Percentiles rank a stretch among this genome's conserved stretches.
Conservation (phyloP, 2,888 invertebrate genomes). For the Sericinus montela region DNA sequence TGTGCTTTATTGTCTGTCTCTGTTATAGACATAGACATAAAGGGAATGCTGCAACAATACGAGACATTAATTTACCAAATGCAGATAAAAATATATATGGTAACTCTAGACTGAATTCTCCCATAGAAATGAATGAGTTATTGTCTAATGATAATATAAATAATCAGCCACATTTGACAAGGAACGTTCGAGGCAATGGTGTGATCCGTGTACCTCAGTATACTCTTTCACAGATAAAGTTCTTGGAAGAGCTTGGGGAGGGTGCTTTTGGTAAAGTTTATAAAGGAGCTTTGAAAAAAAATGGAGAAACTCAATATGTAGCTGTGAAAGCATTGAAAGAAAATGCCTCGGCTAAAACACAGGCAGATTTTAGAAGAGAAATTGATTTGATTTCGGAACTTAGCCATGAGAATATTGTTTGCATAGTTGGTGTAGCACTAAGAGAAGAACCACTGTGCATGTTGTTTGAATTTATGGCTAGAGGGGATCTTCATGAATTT, state of each 20-base stretch:
- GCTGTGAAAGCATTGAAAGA: conserved; percentile 97
- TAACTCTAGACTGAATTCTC: conserved; percentile 86
- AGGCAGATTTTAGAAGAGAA: conserved; percentile 95
- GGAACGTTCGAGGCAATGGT: conserved; percentile 71
- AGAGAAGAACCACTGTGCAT: conserved; percentile 95
- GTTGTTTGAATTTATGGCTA: conserved; percentile 98
- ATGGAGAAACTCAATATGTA: conserved; percentile 86
- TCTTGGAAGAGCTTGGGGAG: conserved; percentile 95
- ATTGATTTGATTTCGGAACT: conserved; percentile 96
- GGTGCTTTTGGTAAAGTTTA: conserved; percentile 99
- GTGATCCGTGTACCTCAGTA: conserved; percentile 88
- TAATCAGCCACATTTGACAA: conserved; percentile 65
- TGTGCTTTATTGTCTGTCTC: conserved; percentile 75
- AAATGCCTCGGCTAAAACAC: conserved; percentile 93
- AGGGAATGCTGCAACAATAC: conserved; percentile 81
- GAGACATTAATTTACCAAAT: conserved; percentile 85
- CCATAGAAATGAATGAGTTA: conserved; percentile 91
- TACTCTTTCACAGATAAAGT: conserved; percentile 89
- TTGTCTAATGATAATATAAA: conserved; percentile 78
- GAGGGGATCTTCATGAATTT: conserved; percentile 98
- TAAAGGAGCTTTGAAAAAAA: conserved; percentile 91
- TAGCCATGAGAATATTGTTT: conserved; percentile 97
- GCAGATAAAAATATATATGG: conserved; percentile 91
- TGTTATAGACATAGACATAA: conserved; percentile 81
- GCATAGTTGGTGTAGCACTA: conserved; percentile 94